Conservation (phyloP, 35 echinoderm and acorn worm genomes). For the Eucidaris tribuloides region DNA sequence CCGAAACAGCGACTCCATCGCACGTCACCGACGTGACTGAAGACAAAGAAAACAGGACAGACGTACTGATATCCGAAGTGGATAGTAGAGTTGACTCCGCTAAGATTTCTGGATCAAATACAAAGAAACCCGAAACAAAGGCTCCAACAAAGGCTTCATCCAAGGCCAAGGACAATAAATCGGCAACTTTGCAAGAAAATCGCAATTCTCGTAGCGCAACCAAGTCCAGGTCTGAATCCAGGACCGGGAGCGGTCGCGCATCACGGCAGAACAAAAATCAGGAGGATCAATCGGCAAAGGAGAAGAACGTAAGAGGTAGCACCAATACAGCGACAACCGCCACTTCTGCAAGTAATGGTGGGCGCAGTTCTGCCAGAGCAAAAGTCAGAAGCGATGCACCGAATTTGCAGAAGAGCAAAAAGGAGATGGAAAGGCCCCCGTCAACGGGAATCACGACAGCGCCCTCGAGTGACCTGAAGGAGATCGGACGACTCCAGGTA, state of each 20-base stretch:
- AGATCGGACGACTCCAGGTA: slow-evolving; percentile 14
- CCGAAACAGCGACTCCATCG: background rate
- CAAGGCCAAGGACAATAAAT: background rate
- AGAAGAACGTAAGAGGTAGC: background rate
- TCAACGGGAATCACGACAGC: slow-evolving; percentile 45
- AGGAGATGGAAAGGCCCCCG: background rate
- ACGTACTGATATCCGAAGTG: background rate
- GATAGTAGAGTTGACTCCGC: background rate
- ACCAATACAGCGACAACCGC: background rate
- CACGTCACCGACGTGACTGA: background rate
- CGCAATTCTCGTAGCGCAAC: background rate
- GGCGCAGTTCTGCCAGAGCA: no score
- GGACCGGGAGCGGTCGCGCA: background rate
- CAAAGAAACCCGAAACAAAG: background rate
- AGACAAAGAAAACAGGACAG: background rate
- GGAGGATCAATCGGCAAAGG: background rate
- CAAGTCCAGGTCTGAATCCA: background rate
- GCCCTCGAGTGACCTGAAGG: slow-evolving; percentile 39
- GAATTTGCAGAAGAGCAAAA: background rate
- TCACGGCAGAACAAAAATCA: background rate
- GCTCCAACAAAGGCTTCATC: background rate
- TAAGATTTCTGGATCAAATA: background rate
- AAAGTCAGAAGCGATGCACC: background rate
- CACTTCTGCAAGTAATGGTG: background rate
- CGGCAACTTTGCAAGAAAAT: background rate